Conservation (phyloP, 2,888 invertebrate genomes). For the Macrophya annulata region DNA sequence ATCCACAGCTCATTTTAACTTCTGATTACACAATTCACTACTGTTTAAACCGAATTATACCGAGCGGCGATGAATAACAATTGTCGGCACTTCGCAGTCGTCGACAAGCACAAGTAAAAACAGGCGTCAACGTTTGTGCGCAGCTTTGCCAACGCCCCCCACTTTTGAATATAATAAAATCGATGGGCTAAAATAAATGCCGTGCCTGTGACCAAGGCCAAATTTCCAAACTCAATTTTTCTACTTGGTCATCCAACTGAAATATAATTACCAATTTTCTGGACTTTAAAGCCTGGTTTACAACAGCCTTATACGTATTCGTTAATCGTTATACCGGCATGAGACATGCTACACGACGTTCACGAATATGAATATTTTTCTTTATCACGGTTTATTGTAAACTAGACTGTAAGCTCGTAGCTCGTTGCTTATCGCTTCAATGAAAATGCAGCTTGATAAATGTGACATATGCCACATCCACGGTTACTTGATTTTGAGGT, state of each 20-base stretch:
- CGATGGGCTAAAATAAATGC: not conserved
- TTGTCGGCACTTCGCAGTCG: constrained; percentile 24
- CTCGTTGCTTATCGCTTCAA: not conserved
- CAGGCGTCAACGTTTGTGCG: not conserved
- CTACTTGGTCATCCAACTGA: not conserved
- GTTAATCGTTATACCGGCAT: too few species aligned
- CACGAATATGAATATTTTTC: not conserved
- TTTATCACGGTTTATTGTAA: not conserved
- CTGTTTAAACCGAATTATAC: not conserved
- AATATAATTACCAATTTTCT: not conserved
- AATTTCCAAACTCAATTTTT: not conserved
- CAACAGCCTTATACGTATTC: not conserved
- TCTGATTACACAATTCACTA: constrained; percentile 11
- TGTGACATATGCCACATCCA: constrained; percentile 30
- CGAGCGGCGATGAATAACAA: constrained; percentile 21
- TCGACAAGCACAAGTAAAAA: constrained; percentile 17
- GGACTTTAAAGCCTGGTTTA: not conserved
- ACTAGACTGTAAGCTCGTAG: not conserved
- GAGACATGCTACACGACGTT: too few species aligned
- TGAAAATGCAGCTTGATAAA: not conserved
- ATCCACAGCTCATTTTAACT: constrained; percentile 89
- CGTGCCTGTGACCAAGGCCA: not conserved
- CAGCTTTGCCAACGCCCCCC: constrained; percentile 15
- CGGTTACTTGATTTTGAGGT: not conserved
- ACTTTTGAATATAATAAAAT: constrained; percentile 4